These are phyloP conservation scores for Agrotis ipsilon DNA, from an alignment of 2,888 invertebrate genomes.

Conservation along the genomic window DNA sequence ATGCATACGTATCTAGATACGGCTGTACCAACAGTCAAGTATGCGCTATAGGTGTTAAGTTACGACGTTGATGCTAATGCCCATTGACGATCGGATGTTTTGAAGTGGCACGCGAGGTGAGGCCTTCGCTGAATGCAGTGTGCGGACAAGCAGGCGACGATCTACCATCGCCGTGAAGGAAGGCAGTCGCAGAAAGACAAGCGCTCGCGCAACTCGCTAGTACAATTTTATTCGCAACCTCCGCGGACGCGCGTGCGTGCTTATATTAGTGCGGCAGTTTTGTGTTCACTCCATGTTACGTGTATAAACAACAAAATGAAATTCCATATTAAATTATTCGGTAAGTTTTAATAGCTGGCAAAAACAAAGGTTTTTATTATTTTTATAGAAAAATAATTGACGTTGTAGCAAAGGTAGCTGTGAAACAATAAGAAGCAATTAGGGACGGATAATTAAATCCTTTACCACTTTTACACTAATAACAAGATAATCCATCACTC, in stretches of 20 bases:
- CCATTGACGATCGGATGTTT: constrained; percentile 76
- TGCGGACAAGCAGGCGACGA: constrained; percentile 69
- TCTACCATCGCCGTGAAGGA: constrained; percentile 49
- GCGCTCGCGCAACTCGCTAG: constrained; percentile 83
- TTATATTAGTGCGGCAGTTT: constrained; percentile 65
- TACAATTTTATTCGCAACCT: constrained; percentile 61
- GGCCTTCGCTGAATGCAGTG: constrained; percentile 74
- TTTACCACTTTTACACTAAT: constrained; percentile 15
- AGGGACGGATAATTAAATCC: constrained; percentile 25
- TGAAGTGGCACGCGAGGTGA: constrained; percentile 80
- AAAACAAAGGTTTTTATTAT: constrained; percentile 2
- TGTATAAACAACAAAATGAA: constrained; percentile 79
- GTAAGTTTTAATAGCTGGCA: constrained; percentile 71
- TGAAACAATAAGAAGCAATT: constrained; percentile 45
- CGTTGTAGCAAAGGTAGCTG: constrained; percentile 24
- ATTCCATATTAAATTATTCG: constrained; percentile 83
- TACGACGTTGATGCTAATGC: constrained; percentile 68
- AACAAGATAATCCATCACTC: constrained; percentile 10
- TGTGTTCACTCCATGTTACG: constrained; percentile 75
- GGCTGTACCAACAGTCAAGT: constrained; percentile 9
- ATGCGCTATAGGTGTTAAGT: constrained; percentile 52
- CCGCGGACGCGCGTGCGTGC: constrained; percentile 69
- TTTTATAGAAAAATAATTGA: constrained; percentile 9
- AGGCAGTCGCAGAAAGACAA: constrained; percentile 82
- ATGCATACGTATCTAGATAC: constrained; percentile 12